Evolutionary conservation across 2,888 invertebrate genomes (phyloP).

Genomic region (Oxyteleia sp.): DNA sequence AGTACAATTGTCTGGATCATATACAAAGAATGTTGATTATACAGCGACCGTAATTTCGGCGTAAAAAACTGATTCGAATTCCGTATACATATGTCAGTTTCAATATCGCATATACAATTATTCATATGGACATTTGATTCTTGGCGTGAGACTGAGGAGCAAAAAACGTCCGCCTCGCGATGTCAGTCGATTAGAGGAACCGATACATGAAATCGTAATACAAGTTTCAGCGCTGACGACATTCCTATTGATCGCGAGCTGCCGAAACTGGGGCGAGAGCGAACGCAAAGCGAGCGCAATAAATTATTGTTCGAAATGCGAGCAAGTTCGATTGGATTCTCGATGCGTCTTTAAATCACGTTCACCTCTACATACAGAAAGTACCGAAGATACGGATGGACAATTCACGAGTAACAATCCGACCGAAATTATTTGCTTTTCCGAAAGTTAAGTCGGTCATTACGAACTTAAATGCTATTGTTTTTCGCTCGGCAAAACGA

Average conservation of each 20-base stretch:
- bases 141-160: constrained; percentile 13
- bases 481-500: constrained; percentile 44
- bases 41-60: not conserved
- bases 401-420: constrained; percentile 47
- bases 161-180: constrained; percentile 28
- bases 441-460: constrained; percentile 34
- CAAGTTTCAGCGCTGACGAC: constrained; percentile 42
- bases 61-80: constrained; percentile 15
- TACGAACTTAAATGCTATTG: constrained; percentile 48
- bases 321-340: constrained; percentile 64
- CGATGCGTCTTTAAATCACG: constrained; percentile 67
- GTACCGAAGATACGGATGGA: constrained; percentile 47
- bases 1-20: too few relatives aligned
- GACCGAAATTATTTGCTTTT: constrained; percentile 55
- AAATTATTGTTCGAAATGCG: constrained; percentile 67
- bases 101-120: constrained; percentile 31
- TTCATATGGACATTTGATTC: constrained; percentile 46
- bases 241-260: constrained; percentile 54
- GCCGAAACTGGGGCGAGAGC: constrained; percentile 58
- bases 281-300: constrained; percentile 57
- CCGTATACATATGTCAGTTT: constrained; percentile 18
- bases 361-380: constrained; percentile 23
- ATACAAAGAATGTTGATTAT: constrained; percentile 6
- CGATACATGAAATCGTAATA: constrained; percentile 52
- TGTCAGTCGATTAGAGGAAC: constrained; percentile 51